Evolutionary conservation across 2,797 vertebrate species (phyloP).

Genomic region (Prionace glauca): DNA sequence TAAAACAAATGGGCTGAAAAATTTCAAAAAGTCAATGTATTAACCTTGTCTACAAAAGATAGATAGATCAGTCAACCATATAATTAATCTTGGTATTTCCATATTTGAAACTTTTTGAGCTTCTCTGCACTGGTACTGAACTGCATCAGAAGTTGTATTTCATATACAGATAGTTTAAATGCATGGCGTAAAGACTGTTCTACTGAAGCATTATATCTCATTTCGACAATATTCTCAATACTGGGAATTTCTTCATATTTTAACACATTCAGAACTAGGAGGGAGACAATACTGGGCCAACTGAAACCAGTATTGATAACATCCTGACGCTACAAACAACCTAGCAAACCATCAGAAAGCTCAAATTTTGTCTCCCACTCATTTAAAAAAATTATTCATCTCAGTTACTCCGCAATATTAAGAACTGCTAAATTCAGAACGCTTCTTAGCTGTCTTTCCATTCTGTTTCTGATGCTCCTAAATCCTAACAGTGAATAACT

Average conservation of each 20-base stretch:
- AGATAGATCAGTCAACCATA: neutral
- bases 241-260: neutral
- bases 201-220: neutral
- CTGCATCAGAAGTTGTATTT: neutral
- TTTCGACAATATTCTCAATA: neutral
- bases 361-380: neutral
- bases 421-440: neutral
- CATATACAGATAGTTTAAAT: neutral
- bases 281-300: neutral
- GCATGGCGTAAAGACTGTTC: neutral
- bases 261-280: neutral
- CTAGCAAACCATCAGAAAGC: neutral
- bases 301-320: neutral
- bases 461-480: neutral
- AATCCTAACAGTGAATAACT: neutral
- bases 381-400: neutral
- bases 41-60: constrained; percentile 18
- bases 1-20: constrained; percentile 19
- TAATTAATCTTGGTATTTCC: constrained; percentile 8
- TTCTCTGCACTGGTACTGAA: neutral
- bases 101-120: neutral
- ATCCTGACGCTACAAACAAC: neutral
- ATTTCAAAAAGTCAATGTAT: constrained; percentile 12
- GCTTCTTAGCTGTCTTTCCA: neutral
- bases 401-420: neutral